A percentile compares a stretch with the other conserved stretches of the same genome.
These are phyloP conservation scores for Philypnodon macrostomus DNA, from an alignment of 2,797 vertebrate species.

Conservation along the genomic window DNA sequence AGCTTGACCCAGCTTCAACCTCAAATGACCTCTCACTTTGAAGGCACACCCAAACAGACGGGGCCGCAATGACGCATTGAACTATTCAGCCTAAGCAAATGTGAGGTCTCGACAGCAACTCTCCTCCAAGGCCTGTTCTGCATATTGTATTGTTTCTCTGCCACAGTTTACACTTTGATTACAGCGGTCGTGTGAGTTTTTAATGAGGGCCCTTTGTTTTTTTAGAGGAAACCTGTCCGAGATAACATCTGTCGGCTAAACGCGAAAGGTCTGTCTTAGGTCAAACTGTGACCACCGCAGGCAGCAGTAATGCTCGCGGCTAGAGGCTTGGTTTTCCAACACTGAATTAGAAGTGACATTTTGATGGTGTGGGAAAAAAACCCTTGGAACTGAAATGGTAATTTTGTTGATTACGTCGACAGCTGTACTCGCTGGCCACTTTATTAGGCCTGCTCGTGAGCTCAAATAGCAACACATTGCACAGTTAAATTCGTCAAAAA, in stretches of 20 bases:
- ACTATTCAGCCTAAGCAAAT: constrained; percentile 21
- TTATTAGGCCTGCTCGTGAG: no score
- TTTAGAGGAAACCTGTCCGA: constrained; percentile 49
- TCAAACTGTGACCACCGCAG: constrained; percentile 44
- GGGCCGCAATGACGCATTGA: constrained; percentile 21
- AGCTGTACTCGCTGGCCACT: no score
- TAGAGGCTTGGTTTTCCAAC: constrained; percentile 37
- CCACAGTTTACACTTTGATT: constrained; percentile 46
- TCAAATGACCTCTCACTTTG: constrained; percentile 19
- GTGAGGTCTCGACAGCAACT: constrained; percentile 25
- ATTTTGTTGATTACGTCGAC: no score
- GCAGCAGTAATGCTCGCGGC: constrained; percentile 29
- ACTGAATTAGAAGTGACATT: constrained; percentile 31
- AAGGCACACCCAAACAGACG: constrained; percentile 11
- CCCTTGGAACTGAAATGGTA: no score
- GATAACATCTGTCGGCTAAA: constrained; percentile 60
- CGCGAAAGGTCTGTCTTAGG: constrained; percentile 52
- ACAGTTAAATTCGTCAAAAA: no score
- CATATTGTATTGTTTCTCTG: constrained; percentile 51
- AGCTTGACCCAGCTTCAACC: neutral
- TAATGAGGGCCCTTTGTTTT: constrained; percentile 47
- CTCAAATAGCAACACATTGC: no score
- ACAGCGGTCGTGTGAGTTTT: constrained; percentile 30
- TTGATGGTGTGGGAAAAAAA: neutral
- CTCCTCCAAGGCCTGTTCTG: constrained; percentile 24